Conservation (phyloP, 2,797 vertebrate species). For the Characodon lateralis region DNA sequence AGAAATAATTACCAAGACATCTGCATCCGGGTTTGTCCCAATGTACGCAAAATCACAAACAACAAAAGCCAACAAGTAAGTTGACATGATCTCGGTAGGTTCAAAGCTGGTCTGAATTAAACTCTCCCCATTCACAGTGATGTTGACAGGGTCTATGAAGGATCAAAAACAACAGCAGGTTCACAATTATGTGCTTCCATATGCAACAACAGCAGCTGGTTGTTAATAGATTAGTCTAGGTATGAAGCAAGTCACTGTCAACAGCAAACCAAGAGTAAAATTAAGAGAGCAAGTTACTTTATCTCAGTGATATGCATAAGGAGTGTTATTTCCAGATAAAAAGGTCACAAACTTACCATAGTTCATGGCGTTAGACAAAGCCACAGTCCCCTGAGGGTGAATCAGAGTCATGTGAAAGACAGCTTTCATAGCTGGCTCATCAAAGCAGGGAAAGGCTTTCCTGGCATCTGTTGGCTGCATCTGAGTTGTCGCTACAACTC, state of each 20-base stretch:
- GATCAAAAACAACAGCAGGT: not conserved
- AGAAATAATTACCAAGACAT: conserved; percentile 65
- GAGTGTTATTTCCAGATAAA: not conserved
- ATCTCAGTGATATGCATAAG: not conserved
- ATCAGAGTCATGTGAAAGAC: conserved; percentile 84
- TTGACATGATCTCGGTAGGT: conserved; percentile 88
- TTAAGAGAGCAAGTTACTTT: not conserved
- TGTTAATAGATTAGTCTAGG: not conserved
- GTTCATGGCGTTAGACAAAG: conserved; percentile 86
- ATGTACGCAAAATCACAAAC: conserved; percentile 77
- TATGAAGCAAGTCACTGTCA: too few species aligned
- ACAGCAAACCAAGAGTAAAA: not conserved
- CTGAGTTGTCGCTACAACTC: conserved; percentile 91
- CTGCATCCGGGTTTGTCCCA: rapidly evolving
- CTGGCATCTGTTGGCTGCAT: conserved; percentile 90
- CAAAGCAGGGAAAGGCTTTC: conserved; percentile 95
- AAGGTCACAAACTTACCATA: conserved; percentile 67
- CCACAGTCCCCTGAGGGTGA: conserved; percentile 60
- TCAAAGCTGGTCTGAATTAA: conserved; percentile 76
- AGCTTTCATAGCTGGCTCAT: conserved; percentile 95
- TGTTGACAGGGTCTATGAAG: conserved; percentile 49
- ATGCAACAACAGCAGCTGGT: not conserved
- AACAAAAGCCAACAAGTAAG: conserved; percentile 91
- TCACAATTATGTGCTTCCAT: not conserved
- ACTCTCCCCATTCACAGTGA: rapidly evolving